These are phyloP conservation scores for Ormyrus labotus DNA, from an alignment of 2,888 invertebrate genomes.

Conservation along the genomic window DNA sequence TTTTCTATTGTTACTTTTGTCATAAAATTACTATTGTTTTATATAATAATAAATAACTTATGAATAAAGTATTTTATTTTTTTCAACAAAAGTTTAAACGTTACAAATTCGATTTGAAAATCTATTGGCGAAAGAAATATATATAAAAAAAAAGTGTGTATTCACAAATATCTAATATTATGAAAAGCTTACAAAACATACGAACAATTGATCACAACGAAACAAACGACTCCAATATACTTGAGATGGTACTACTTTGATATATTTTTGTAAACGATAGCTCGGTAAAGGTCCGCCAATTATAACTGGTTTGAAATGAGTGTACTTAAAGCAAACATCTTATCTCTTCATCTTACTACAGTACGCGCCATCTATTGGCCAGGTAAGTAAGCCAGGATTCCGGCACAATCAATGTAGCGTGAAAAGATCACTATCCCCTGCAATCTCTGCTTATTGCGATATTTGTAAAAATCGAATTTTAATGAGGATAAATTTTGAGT, in stretches of 20 bases:
- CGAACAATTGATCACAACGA: neutral
- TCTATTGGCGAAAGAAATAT: too few species aligned
- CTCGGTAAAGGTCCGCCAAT: neutral
- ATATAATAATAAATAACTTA: too few species aligned
- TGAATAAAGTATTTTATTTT: too few species aligned
- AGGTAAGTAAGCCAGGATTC: slow-evolving; percentile 55
- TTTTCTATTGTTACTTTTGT: too few species aligned
- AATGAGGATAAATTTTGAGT: too few species aligned
- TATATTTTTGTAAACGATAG: slow-evolving; percentile 6
- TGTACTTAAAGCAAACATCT: slow-evolving; percentile 19
- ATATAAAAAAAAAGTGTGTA: too few species aligned
- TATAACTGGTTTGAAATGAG: slow-evolving; percentile 35
- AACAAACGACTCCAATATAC: neutral
- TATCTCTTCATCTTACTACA: slow-evolving; percentile 59
- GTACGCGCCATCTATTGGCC: slow-evolving; percentile 65
- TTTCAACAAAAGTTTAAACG: too few species aligned
- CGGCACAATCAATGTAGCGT: slow-evolving; percentile 59
- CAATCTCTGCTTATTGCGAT: neutral
- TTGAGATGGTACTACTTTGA: slow-evolving; percentile 4
- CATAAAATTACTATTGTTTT: too few species aligned
- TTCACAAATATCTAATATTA: too few species aligned
- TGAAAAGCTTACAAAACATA: slow-evolving; percentile 2
- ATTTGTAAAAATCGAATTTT: neutral
- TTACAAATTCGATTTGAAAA: too few species aligned
- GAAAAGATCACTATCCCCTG: slow-evolving; percentile 25